phyloP scores from a whole-genome alignment of 2,888 invertebrate species.

The Acrobasis suavella region DNA sequence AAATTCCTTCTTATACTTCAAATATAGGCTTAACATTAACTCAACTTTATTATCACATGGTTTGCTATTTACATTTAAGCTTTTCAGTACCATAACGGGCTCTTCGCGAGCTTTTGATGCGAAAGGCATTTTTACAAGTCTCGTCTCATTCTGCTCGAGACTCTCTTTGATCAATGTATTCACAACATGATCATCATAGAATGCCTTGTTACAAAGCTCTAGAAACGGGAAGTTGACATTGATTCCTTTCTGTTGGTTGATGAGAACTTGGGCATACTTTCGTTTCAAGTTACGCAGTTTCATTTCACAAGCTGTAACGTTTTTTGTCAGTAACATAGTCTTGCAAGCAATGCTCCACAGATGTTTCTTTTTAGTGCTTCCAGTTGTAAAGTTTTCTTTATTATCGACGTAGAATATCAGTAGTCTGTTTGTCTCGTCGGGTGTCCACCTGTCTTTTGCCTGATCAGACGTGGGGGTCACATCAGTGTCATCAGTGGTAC shows the following conservation, averaged over 20 bases:
- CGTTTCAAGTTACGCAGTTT: constrained; percentile 53
- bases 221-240: constrained; percentile 55
- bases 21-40: constrained; percentile 59
- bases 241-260: constrained; percentile 48
- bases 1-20: constrained; percentile 58
- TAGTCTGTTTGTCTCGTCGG: constrained; percentile 59
- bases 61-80: constrained; percentile 36
- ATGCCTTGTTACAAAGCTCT: constrained; percentile 62
- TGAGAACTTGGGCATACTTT: constrained; percentile 51
- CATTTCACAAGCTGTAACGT: constrained; percentile 53
- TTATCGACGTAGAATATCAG: constrained; percentile 71
- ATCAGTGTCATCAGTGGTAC: constrained; percentile 15
- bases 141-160: constrained; percentile 25
- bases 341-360: constrained; percentile 72
- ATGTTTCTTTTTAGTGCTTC: constrained; percentile 55
- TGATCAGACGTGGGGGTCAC: constrained; percentile 22
- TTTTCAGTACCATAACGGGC: constrained; percentile 47
- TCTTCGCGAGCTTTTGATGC: constrained; percentile 28
- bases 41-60: constrained; percentile 57
- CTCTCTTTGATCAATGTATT: constrained; percentile 31
- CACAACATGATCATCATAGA: constrained; percentile 52
- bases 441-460: constrained; percentile 53
- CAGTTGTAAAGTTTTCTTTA: constrained; percentile 60
- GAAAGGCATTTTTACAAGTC: constrained; percentile 35
- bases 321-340: constrained; percentile 63